Percentiles rank a stretch among this genome's conserved stretches.
Evolutionary conservation across 2,888 invertebrate genomes (phyloP).

Genomic region (Myathropa florea): DNA sequence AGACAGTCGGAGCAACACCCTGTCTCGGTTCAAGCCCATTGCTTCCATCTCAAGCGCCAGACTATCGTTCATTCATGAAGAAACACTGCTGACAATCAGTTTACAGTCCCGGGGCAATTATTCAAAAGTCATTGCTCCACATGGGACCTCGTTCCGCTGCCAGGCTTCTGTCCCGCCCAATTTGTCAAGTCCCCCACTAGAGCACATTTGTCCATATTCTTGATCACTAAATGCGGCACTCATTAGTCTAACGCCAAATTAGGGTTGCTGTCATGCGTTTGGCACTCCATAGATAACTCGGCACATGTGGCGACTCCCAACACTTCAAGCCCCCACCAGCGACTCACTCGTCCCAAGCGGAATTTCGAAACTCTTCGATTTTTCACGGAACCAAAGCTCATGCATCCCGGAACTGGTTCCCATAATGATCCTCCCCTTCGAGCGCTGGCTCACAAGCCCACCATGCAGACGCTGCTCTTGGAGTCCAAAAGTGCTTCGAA

Average conservation of each 20-base stretch:
- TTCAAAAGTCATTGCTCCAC: neutral
- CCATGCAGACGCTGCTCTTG: neutral
- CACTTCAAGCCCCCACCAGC: neutral
- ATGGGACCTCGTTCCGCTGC: neutral
- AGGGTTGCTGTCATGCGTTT: neutral
- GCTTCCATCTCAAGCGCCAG: neutral
- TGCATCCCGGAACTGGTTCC: neutral
- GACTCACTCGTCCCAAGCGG: neutral
- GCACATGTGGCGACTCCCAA: neutral
- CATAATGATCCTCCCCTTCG: neutral
- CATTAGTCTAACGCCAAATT: neutral
- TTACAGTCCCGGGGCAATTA: neutral
- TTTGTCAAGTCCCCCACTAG: neutral
- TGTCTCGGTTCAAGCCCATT: neutral
- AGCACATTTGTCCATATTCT: neutral
- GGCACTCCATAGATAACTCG: neutral
- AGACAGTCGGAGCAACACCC: neutral
- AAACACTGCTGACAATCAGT: neutral
- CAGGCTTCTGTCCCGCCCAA: neutral
- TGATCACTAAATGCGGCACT: neutral
- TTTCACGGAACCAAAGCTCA: neutral
- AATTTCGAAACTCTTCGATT: neutral
- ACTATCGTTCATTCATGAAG: neutral
- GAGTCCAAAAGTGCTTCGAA: neutral
- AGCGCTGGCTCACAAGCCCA: neutral